These are phyloP conservation scores for Petrocephalus sullivani DNA, from an alignment of 2,797 vertebrate genomes.

Conservation along the genomic window DNA sequence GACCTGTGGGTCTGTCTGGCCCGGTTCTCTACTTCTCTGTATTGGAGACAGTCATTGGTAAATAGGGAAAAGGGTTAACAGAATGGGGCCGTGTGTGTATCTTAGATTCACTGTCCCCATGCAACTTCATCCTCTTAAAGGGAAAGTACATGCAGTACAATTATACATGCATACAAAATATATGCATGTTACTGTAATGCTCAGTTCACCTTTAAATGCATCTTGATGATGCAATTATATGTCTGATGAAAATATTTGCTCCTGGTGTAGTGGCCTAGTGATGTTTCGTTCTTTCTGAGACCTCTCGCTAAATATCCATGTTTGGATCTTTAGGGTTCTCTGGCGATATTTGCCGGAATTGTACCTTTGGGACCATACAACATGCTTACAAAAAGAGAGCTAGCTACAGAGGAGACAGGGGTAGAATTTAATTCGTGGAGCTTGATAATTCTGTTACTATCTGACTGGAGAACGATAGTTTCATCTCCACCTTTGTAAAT, in stretches of 20 bases:
- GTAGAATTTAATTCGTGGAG: conserved; percentile 46
- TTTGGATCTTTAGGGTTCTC: conserved; percentile 42
- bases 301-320: neutral
- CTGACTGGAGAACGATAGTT: conserved; percentile 5
- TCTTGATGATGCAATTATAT: neutral
- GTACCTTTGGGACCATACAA: conserved; percentile 39
- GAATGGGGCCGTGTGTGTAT: neutral
- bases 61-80: conserved; percentile 39
- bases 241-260: neutral
- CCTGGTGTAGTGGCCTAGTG: neutral
- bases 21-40: conserved; percentile 23
- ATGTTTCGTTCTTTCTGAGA: neutral
- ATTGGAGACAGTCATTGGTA: conserved; percentile 41
- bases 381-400: conserved; percentile 42
- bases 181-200: neutral
- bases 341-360: conserved; percentile 44
- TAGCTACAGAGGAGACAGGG: conserved; percentile 37
- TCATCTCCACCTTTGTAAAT: conserved; percentile 4
- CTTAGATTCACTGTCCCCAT: neutral
- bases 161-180: neutral
- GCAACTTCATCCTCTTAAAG: neutral
- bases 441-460: conserved; percentile 13
- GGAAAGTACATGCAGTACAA: neutral
- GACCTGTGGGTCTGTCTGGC: neutral
- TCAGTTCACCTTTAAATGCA: neutral